Evolutionary conservation across 2,797 vertebrate species (phyloP).

Genomic region (Siniperca scherzeri): DNA sequence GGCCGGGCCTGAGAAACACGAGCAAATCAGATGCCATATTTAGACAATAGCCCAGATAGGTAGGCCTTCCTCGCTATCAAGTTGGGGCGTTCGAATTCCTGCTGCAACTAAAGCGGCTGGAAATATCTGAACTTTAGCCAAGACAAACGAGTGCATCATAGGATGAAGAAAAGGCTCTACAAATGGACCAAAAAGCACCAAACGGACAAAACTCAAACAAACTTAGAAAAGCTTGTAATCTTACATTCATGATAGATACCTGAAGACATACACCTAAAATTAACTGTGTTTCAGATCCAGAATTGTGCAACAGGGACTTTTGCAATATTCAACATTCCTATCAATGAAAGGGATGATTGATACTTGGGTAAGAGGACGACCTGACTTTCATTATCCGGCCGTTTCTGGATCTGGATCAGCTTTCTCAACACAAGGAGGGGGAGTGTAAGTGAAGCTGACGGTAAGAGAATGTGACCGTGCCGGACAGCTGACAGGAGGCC

Average conservation of each 20-base stretch:
- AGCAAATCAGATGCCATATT: conserved; percentile 65
- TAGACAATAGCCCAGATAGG: conserved; percentile 60
- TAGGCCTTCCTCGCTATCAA: conserved; percentile 26
- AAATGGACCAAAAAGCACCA: conserved; percentile 6
- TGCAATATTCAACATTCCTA: conserved; percentile 72
- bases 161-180: conserved; percentile 12
- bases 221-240: conserved; percentile 26
- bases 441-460: conserved; percentile 3
- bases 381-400: conserved; percentile 37
- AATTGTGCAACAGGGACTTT: conserved; percentile 42
- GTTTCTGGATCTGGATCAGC: conserved; percentile 42
- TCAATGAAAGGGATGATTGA: conserved; percentile 48
- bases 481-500: conserved; percentile 62
- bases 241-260: conserved; percentile 25
- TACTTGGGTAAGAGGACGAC: conserved; percentile 16
- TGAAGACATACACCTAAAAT: conserved; percentile 30
- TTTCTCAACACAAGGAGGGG: conserved; percentile 14
- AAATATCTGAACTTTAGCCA: conserved; percentile 50
- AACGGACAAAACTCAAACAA: background rate
- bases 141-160: conserved; percentile 56
- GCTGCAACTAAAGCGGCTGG: conserved; percentile 46
- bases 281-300: conserved; percentile 20
- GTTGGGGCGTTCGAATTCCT: conserved; percentile 61
- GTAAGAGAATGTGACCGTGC: conserved; percentile 26
- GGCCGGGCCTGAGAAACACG: conserved; percentile 20